Base-by-base conservation (phyloP, 2,888 invertebrate species). In the Caenorhabditis plicata region DNA sequence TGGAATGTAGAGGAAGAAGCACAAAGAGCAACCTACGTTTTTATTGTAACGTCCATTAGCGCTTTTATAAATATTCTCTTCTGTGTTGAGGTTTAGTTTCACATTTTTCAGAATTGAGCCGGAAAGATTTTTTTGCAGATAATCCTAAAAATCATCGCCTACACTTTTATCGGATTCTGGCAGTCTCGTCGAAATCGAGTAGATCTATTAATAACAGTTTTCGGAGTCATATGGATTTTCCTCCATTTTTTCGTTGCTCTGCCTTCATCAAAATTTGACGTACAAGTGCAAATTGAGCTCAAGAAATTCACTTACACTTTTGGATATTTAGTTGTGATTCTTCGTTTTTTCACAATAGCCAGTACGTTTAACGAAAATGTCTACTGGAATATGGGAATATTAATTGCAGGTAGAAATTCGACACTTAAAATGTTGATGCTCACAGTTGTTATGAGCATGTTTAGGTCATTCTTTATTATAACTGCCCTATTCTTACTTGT, bases 351-450 rank as follows among this genome's bases (percentile, higher is more conserved):
- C 85, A 99, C 98, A 26, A 96, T 99, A 78, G 95, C 96, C 40
- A 96, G 96, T 71, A 38, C 38, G 38, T 4, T 39, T 35, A n/a
- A 35, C 22, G 19, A 39, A 27, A 23, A 20, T 25, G 13, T 15
- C 3, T 33, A n/a, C 22, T 22, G 2, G 7, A 26, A 4, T 9
- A 42, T 7, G 19, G 15, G n/a, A 13, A n/a, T 20, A 22, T n/a
- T 1, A 23, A n/a, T 51, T 55, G 17, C 50, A 68, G 70, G 70
- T 25, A 64, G 78, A 8, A 76, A 86, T 84, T 84, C 96, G 8
- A 98, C 98, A 0, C 85, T 95, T 69, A 98, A 98, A 86, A 99
- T 99, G 98, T 85, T 99, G 72, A 99, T 99, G 96, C 85, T 96
- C 77, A 99, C 98, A 0, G 98, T 99, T 35, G 94, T 96, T 31